A percentile compares a stretch with the other conserved stretches of the same genome.
These are phyloP conservation scores for Tetrao urogallus DNA, from an alignment of 2,113 vertebrate species.

Conservation along the genomic window DNA sequence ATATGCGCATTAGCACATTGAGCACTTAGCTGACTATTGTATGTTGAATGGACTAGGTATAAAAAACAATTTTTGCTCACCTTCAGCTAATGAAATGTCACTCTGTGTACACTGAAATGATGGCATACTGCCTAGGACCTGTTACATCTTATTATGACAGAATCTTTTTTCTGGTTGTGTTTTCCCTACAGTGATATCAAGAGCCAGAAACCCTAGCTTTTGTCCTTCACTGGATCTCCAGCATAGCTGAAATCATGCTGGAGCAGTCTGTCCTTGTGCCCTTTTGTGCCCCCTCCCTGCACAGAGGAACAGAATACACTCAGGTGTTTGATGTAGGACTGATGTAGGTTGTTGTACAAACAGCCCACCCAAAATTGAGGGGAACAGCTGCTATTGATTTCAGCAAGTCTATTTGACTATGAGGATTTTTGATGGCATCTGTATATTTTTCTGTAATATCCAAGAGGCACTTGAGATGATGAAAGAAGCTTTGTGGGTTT, in stretches of 20 bases:
- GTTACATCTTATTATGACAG: not conserved
- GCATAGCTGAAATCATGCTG: not conserved
- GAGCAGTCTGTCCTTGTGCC: fast-evolving
- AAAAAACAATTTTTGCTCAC: not conserved
- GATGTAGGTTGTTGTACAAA: fast-evolving
- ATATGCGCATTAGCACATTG: too few relatives aligned
- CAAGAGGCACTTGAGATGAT: not conserved
- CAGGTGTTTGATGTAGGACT: not conserved
- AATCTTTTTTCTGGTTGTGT: not conserved
- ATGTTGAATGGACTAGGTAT: not conserved
- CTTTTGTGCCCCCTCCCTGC: not conserved
- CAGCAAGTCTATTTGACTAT: fast-evolving
- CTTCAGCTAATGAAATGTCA: not conserved
- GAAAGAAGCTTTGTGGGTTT: not conserved
- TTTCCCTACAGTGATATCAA: not conserved
- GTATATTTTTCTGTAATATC: not conserved
- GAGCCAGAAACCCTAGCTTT: not conserved
- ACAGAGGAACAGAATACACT: not conserved
- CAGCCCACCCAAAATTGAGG: fast-evolving
- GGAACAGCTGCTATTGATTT: not conserved
- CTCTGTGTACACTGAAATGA: not conserved
- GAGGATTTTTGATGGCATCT: not conserved
- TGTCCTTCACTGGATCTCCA: not conserved
- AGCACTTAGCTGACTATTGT: not conserved
- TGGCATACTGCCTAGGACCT: not conserved